These are phyloP conservation scores for Takifugu bimaculatus DNA, from an alignment of 2,113 vertebrate species.

Conservation along the genomic window DNA sequence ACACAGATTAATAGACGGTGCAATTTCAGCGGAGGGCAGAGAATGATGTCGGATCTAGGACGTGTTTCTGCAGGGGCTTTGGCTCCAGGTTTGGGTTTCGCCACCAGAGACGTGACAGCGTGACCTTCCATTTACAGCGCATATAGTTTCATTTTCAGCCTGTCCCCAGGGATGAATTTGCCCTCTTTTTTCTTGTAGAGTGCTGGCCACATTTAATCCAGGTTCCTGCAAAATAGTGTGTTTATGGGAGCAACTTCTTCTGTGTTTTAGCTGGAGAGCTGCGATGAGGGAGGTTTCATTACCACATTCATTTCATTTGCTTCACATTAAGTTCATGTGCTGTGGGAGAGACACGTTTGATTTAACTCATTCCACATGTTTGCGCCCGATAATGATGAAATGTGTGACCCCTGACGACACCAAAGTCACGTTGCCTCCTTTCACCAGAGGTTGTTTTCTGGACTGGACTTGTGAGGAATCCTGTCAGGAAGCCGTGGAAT, in stretches of 20 bases:
- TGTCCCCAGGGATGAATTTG: slow-evolving; percentile 21
- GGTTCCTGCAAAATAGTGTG: slow-evolving; percentile 10
- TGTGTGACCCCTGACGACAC: neutral
- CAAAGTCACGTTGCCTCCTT: slow-evolving; percentile 20
- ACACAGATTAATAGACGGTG: slow-evolving; percentile 63
- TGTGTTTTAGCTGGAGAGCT: no score
- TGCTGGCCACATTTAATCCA: slow-evolving; percentile 22
- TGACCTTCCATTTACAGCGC: slow-evolving; percentile 32
- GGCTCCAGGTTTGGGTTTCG: slow-evolving; percentile 24
- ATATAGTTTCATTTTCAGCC: slow-evolving; percentile 20
- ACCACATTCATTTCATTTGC: neutral
- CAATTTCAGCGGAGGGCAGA: slow-evolving; percentile 40
- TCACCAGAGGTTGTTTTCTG: slow-evolving; percentile 4
- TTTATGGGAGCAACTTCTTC: neutral
- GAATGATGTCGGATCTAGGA: slow-evolving; percentile 24
- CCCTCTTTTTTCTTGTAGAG: slow-evolving; percentile 20
- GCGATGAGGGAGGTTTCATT: neutral
- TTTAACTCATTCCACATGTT: slow-evolving; percentile 5
- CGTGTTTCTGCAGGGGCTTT: slow-evolving; percentile 26
- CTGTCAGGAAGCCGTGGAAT: slow-evolving; percentile 34
- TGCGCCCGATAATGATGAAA: slow-evolving; percentile 47
- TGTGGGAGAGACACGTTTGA: no score
- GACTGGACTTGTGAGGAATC: neutral
- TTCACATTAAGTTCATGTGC: no score
- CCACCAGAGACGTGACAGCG: slow-evolving; percentile 43